These are phyloP conservation scores for Eretmocerus hayati DNA, from an alignment of 2,888 invertebrate genomes.

Conservation along the genomic window DNA sequence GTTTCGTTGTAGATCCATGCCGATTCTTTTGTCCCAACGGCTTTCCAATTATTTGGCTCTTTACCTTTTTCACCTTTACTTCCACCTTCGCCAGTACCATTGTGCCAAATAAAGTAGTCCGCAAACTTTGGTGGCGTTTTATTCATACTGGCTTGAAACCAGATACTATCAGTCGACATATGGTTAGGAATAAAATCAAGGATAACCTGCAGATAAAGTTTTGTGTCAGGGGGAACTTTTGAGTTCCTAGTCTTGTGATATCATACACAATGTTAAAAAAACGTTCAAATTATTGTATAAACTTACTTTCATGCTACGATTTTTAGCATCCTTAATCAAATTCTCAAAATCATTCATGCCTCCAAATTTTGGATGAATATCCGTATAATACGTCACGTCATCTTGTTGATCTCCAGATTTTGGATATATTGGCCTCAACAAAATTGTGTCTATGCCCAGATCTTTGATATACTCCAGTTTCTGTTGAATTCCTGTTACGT, in stretches of 20 bases:
- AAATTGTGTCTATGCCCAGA: background rate
- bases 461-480: background rate
- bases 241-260: too few species aligned
- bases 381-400: background rate
- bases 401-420: background rate
- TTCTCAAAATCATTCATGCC: background rate
- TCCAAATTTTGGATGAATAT: background rate
- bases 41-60: conserved; percentile 48
- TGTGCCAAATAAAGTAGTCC: conserved; percentile 51
- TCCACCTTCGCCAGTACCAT: conserved; percentile 27
- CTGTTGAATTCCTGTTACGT: too few species aligned
- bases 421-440: background rate
- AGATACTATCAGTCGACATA: conserved; percentile 48
- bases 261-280: conserved; percentile 32
- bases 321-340: background rate
- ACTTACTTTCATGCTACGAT: conserved; percentile 7
- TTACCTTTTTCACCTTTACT: too few species aligned
- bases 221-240: too few species aligned
- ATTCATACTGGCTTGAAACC: conserved; percentile 48
- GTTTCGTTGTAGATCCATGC: conserved; percentile 49
- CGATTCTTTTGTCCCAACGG: conserved; percentile 49
- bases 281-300: conserved; percentile 24
- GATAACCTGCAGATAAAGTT: conserved; percentile 54
- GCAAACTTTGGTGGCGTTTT: conserved; percentile 39
- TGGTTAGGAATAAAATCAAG: conserved; percentile 61